Base-by-base conservation (phyloP, 2,113 vertebrate species). In the Porphyrio hochstetteri region DNA sequence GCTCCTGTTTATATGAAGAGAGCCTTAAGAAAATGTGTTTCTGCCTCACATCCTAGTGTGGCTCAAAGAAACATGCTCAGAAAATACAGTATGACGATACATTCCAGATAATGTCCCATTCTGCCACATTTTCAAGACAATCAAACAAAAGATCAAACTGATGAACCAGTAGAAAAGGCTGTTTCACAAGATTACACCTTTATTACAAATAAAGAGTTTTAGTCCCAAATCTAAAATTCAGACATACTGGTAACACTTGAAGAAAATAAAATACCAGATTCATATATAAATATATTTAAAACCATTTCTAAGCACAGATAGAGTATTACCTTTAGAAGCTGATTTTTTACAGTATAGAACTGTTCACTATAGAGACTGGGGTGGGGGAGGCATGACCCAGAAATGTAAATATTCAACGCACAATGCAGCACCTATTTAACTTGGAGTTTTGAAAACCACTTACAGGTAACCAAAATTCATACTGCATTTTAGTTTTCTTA, bases 311-410 rank as follows among this genome's bases (percentile, higher is more conserved):
- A 85, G 36, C 31, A 87, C 21, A 70, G 10, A 64, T 28, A 48
- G 8, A 59, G 8, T 6, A 74, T 5, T 15, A 12, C 13, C 28
- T 76, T 38, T 1, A 77, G 59, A 68, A 76, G 18, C 5, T 57
- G 29, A 5, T 7, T 80, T 75, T 77, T 50, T 60, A 3, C 92
- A 77, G 52, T 21, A 69, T 1, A 88, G 35, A 81, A 68, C 36
- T 15, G 5, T 9, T 79, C 25, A 44, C 33, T 12, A 31, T 0
- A 55, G 13, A 19, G 21, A 16, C n/a, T 11, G 4, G 17, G 11
- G 20, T 3, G 3, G 16, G 5, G 4, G 9, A 55, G 14, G 12
- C 48, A 38, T 10, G 16, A 52, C 33, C 6, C 59, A 42, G 40
- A 90, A 53, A 15, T 13, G 14, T 53, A 75, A 75, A 80, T 28